Evolutionary conservation across 30 jellyfish, hydroid and myxozoan genomes (phyloP).

Genomic region (Catostylus mosaicus): DNA sequence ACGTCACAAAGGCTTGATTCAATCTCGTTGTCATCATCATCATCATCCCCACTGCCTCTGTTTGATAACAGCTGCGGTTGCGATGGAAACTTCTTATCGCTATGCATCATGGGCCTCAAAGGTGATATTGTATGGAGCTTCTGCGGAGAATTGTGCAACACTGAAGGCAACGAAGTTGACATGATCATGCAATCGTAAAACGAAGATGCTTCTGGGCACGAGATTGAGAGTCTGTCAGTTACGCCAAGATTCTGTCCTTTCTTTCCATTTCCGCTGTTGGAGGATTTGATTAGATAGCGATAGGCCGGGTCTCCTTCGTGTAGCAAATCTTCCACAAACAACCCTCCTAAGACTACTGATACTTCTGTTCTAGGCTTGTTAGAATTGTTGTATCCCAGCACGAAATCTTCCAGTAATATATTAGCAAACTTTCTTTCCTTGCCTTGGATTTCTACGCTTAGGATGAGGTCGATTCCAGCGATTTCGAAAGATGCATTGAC

Average conservation of each 20-base stretch:
- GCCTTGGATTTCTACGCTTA: conserved; percentile 82
- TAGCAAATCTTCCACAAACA: conserved; percentile 81
- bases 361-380: conserved; percentile 49
- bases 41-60: conserved; percentile 13
- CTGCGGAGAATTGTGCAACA: conserved; percentile 61
- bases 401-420: conserved; percentile 72
- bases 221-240: conserved; percentile 67
- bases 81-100: conserved; percentile 65
- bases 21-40: conserved; percentile 40
- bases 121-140: conserved; percentile 36
- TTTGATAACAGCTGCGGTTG: conserved; percentile 52
- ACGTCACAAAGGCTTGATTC: background rate
- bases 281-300: conserved; percentile 78
- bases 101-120: conserved; percentile 71
- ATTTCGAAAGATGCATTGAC: conserved; percentile 70
- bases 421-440: conserved; percentile 80
- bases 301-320: conserved; percentile 72
- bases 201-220: conserved; percentile 75
- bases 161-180: conserved; percentile 74
- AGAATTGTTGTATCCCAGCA: conserved; percentile 53
- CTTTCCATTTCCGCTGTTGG: conserved; percentile 17
- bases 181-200: conserved; percentile 10
- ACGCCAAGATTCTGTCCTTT: conserved; percentile 19
- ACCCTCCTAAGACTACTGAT: conserved; percentile 69
- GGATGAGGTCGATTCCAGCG: conserved; percentile 66